Evolutionary conservation across 2,797 vertebrate genomes (phyloP).

Genomic region (Amazonetta brasiliensis): DNA sequence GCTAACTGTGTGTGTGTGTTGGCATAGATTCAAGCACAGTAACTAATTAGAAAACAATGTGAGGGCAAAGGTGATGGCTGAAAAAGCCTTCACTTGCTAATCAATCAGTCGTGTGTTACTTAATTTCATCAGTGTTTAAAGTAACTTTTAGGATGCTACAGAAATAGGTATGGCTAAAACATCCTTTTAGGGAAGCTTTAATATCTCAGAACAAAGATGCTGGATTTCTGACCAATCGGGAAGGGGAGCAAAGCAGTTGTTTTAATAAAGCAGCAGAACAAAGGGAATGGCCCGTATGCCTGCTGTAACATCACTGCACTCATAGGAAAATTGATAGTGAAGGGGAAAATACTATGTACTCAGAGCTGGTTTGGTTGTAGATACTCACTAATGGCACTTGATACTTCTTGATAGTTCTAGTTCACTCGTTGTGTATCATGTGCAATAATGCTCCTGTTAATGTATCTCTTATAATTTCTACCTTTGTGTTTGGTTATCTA

Average conservation of each 20-base stretch:
- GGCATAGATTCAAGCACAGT: neutral
- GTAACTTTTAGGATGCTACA: neutral
- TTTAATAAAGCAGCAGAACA: neutral
- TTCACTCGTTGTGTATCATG: neutral
- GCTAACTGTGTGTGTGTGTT: neutral
- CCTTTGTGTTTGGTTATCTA: neutral
- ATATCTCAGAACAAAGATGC: neutral
- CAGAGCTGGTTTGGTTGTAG: neutral
- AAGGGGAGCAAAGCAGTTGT: neutral
- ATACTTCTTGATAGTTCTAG: neutral
- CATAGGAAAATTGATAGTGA: neutral
- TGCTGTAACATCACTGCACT: neutral
- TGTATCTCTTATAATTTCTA: neutral
- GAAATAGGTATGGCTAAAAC: neutral
- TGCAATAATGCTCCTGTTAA: neutral
- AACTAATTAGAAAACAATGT: conserved; percentile 23
- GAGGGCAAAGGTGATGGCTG: neutral
- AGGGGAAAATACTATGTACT: neutral
- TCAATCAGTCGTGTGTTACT: neutral
- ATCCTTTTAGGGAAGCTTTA: neutral
- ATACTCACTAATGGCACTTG: neutral
- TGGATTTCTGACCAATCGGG: neutral
- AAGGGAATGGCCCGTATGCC: neutral
- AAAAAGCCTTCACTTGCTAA: neutral
- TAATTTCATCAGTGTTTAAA: neutral